Conservation (phyloP, 2,888 invertebrate species). For the Molorchus minor region DNA sequence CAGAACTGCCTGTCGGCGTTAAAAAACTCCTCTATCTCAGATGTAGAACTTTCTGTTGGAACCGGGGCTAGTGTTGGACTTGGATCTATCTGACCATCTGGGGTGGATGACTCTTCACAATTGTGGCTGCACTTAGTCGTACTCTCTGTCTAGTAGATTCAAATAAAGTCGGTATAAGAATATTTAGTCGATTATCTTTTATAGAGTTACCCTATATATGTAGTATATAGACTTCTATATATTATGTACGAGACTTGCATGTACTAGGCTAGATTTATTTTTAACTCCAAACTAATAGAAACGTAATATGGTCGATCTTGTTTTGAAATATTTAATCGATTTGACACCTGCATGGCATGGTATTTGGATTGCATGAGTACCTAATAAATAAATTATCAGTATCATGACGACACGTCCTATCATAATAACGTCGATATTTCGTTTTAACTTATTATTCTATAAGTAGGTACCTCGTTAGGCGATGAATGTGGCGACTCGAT, state of each 20-base stretch:
- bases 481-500: constrained; percentile 61
- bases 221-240: no score
- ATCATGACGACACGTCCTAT: no score
- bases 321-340: constrained; percentile 42
- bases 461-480: constrained; percentile 41
- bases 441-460: no score
- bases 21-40: constrained; percentile 46
- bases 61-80: constrained; percentile 56
- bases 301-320: no score
- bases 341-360: constrained; percentile 6
- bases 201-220: background rate
- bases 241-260: no score
- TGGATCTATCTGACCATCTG: constrained; percentile 65
- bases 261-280: no score
- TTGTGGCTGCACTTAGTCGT: constrained; percentile 66
- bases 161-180: no score
- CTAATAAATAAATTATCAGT: background rate
- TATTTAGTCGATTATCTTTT: no score
- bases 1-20: constrained; percentile 78
- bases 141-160: constrained; percentile 4
- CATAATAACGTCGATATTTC: no score
- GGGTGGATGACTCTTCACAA: constrained; percentile 61
- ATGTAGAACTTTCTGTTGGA: constrained; percentile 11
- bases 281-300: no score
- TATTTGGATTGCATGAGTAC: constrained; percentile 7